Base-by-base conservation (phyloP, 2,113 vertebrate species). In the Neotragus moschatus region DNA sequence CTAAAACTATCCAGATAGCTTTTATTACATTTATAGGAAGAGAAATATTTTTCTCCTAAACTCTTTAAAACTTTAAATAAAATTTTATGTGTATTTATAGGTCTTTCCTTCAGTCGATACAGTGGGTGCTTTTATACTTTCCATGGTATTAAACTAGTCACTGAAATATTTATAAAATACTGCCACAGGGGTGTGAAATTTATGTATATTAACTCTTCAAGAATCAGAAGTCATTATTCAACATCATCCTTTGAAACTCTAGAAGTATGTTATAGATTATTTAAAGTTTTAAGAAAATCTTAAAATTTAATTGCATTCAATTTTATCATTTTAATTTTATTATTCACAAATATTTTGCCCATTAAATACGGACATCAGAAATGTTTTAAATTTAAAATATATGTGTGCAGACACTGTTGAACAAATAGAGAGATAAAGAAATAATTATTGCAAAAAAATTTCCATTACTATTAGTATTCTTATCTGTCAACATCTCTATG, bases 101-200 rank as follows among this genome's bases (percentile, higher is more conserved):
- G 70, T 9, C 7, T 45, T 82, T 63, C 2, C 36, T 51, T 47
- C 56, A 94, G 88, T 66, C 23, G 77, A 3, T 61, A 30, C 2
- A 60, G 7, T 10, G 60, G 4, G 39, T 14, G 10, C 17, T 81
- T 95, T 17, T 77, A 26, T 87, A 90, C 21, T 63, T 39, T 75
- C 96, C 39, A 73, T 1, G 80, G 84, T 2, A 73, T 86, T 88
- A 96, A 39, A 56, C 0, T 36, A 97, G 61, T 47, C 90, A 84
- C 11, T 55, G 49, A 97, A 97, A 93, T 53, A 87, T 92, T 96
- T 96, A 49, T 92, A 93, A 97, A 2, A 2, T 21, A 47, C 53
- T 95, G 23, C 25, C 91, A 95, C 26, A 95, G 21, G 28, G 5
- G 66, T 19, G 87, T 6, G 95, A 96, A 88, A 23, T 0, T 89